Conservation (phyloP, 2,888 invertebrate genomes). For the Neoscelio sp. region DNA sequence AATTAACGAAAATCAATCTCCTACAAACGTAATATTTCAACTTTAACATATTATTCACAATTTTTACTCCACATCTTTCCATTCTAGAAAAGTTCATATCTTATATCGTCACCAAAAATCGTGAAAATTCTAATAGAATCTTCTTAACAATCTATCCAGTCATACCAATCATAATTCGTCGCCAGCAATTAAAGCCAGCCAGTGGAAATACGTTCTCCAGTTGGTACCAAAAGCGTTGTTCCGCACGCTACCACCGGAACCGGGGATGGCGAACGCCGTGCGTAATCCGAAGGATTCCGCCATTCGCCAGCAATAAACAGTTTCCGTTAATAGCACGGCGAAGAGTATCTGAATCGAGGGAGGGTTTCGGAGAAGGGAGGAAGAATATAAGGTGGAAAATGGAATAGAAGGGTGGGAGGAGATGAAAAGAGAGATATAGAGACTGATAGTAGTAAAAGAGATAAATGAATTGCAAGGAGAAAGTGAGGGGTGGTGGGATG, state of each 20-base stretch:
- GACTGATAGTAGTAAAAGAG: too few species aligned
- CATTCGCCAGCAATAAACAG: conserved; percentile 80
- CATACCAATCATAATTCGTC: conserved; percentile 47
- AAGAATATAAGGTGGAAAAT: too few species aligned
- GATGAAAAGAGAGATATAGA: too few species aligned
- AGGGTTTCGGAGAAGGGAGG: conserved; percentile 66
- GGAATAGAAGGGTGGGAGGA: too few species aligned
- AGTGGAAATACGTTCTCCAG: conserved; percentile 62
- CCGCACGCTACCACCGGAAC: conserved; percentile 56
- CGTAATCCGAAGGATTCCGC: conserved; percentile 75
- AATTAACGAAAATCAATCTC: too few species aligned
- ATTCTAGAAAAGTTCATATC: too few species aligned
- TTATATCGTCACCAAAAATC: too few species aligned
- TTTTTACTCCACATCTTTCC: too few species aligned
- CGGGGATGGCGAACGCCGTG: conserved; percentile 66
- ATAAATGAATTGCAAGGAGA: too few species aligned
- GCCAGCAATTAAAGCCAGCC: conserved; percentile 46
- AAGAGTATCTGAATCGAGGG: conserved; percentile 65
- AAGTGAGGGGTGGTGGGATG: too few species aligned
- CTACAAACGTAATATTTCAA: too few species aligned
- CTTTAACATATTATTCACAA: too few species aligned
- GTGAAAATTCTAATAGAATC: neutral
- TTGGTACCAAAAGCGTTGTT: conserved; percentile 53
- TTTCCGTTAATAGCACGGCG: conserved; percentile 79
- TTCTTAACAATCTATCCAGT: conserved; percentile 8